Evolutionary conservation across 2,888 invertebrate genomes (phyloP).

Genomic region (Pyrgus malvae): DNA sequence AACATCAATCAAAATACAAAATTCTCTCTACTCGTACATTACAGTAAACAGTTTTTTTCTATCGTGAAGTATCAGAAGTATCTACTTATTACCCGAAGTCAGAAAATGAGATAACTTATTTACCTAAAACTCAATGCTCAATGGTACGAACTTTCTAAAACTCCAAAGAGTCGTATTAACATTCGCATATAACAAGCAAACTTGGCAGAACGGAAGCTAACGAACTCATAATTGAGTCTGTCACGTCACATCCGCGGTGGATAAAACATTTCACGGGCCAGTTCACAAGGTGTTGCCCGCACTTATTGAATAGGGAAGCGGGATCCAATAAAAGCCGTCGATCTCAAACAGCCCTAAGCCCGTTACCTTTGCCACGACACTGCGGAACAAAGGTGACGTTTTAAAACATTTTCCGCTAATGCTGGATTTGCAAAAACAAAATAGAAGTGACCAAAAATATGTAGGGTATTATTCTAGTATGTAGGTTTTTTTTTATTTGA

Average conservation of each 20-base stretch:
- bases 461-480: too few relatives aligned
- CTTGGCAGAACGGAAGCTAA: neutral
- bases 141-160: slow-evolving; percentile 31
- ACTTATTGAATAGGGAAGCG: slow-evolving; percentile 73
- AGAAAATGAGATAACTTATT: too few relatives aligned
- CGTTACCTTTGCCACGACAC: slow-evolving; percentile 22
- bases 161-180: slow-evolving; percentile 28
- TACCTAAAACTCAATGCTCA: neutral
- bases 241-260: slow-evolving; percentile 27
- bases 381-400: slow-evolving; percentile 17
- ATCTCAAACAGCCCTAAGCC: slow-evolving; percentile 57
- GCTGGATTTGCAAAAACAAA: too few relatives aligned
- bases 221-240: slow-evolving; percentile 30
- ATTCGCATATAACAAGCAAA: slow-evolving; percentile 14
- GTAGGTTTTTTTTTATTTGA: too few relatives aligned
- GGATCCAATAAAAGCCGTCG: slow-evolving; percentile 76
- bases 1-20: too few relatives aligned
- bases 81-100: too few relatives aligned
- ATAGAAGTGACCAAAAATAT: too few relatives aligned
- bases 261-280: slow-evolving; percentile 65
- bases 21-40: too few relatives aligned
- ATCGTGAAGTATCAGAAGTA: too few relatives aligned
- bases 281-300: slow-evolving; percentile 60
- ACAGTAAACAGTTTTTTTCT: too few relatives aligned
- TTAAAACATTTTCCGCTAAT: slow-evolving; percentile 20